Percentiles rank a stretch among this genome's conserved stretches.
Evolutionary conservation across 2,888 invertebrate genomes (phyloP).

Genomic region (Panzeria rudis): DNA sequence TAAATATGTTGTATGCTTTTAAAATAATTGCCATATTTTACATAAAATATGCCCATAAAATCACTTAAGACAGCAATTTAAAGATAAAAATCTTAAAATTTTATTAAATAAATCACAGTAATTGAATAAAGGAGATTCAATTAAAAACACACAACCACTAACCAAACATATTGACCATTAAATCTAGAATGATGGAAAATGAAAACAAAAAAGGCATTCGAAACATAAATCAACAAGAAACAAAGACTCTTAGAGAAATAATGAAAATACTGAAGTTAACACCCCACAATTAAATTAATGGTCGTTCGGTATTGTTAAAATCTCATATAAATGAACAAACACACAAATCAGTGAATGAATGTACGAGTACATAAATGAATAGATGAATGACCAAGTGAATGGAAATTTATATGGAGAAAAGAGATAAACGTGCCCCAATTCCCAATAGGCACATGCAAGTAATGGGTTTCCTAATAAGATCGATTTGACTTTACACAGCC

Average conservation of each 20-base stretch:
- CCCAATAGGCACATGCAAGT: background rate
- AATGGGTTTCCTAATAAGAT: background rate
- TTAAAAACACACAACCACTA: constrained; percentile 30
- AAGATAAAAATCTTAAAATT: constrained; percentile 10
- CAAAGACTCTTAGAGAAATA: background rate
- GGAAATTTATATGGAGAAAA: constrained; percentile 18
- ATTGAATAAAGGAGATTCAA: constrained; percentile 23
- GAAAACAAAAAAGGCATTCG: background rate
- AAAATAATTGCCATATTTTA: background rate
- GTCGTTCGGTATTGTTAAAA: constrained; percentile 10
- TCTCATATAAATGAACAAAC: constrained; percentile 12
- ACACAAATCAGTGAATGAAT: background rate
- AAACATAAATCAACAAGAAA: constrained; percentile 13
- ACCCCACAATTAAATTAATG: constrained; percentile 45
- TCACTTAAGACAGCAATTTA: background rate
- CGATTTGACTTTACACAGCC: no score
- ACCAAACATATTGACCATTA: constrained; percentile 31
- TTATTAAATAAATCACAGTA: constrained; percentile 24
- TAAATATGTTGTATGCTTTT: no score
- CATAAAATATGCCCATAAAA: background rate
- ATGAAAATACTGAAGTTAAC: constrained; percentile 8
- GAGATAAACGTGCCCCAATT: constrained; percentile 23
- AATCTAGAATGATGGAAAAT: background rate
- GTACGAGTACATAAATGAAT: background rate
- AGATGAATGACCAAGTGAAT: constrained; percentile 17